These are phyloP conservation scores for Petrocephalus microphthalmus DNA, from an alignment of 2,113 vertebrate genomes.

Conservation along the genomic window DNA sequence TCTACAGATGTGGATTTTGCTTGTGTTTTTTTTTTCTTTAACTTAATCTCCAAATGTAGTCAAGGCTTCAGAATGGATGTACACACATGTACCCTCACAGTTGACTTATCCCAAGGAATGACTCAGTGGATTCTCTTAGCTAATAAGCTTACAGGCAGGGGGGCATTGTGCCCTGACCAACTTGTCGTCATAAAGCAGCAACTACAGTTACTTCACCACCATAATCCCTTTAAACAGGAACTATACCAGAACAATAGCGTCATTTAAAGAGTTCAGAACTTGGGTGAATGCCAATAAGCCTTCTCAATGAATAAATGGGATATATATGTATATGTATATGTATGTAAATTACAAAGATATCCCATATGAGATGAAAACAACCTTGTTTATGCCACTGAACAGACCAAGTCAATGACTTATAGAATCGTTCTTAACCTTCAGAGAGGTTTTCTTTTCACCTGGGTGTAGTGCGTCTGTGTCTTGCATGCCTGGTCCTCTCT, in stretches of 20 bases:
- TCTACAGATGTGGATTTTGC: slow-evolving; percentile 19
- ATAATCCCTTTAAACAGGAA: slow-evolving; percentile 48
- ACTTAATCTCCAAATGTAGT: slow-evolving; percentile 17
- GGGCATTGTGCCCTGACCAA: slow-evolving; percentile 46
- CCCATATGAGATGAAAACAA: slow-evolving; percentile 12
- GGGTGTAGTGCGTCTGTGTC: not conserved
- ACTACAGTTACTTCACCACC: slow-evolving; percentile 53
- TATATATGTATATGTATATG: slow-evolving; percentile 18
- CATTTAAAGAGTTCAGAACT: slow-evolving; percentile 21
- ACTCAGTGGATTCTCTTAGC: slow-evolving; percentile 31
- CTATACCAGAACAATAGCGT: slow-evolving; percentile 30
- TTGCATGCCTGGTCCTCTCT: not conserved
- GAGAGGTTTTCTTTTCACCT: not conserved
- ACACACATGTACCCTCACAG: slow-evolving; percentile 15
- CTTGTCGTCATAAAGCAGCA: slow-evolving; percentile 50
- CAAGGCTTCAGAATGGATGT: slow-evolving; percentile 10
- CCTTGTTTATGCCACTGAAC: slow-evolving; percentile 9
- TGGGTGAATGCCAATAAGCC: slow-evolving; percentile 24
- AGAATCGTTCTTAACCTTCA: not conserved
- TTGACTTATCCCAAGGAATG: slow-evolving; percentile 17
- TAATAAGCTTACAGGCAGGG: slow-evolving; percentile 47
- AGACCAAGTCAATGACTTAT: not conserved
- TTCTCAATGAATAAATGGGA: slow-evolving; percentile 22
- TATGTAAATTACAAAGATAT: slow-evolving; percentile 17
- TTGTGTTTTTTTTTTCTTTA: not conserved